Conservation (phyloP, 2,797 vertebrate species). For the Astyanax mexicanus region DNA sequence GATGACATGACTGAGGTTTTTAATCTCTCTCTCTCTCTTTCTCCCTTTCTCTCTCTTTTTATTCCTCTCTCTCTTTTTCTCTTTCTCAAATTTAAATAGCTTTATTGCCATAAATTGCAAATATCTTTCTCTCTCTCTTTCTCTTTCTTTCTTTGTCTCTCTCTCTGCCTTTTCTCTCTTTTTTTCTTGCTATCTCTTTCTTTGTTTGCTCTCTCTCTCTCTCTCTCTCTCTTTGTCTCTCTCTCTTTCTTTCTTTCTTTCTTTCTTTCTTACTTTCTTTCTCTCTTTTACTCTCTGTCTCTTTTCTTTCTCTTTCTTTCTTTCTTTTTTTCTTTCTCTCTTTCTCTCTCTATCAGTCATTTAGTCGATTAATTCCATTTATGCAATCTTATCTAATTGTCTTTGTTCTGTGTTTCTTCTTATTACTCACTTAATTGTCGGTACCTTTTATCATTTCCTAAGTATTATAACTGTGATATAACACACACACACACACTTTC, state of each 20-base stretch:
- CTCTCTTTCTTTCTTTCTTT: no score
- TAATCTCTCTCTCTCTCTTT: no score
- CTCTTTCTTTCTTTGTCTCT: no score
- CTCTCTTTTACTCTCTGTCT: no score
- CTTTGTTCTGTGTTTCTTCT: background rate
- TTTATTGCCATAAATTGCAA: no score
- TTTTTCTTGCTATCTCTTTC: no score
- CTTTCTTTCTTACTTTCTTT: no score
- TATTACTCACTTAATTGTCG: conserved; percentile 4
- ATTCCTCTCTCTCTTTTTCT: background rate
- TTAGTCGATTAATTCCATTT: background rate
- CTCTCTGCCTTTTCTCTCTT: no score
- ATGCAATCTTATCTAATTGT: background rate
- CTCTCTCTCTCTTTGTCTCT: no score
- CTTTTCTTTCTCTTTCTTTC: background rate
- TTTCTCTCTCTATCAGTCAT: background rate
- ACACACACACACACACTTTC: conserved; percentile 14
- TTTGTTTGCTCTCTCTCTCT: no score
- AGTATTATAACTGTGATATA: conserved; percentile 19
- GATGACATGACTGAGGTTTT: background rate
- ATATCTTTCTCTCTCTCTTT: no score
- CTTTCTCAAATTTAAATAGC: no score
- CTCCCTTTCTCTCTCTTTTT: background rate
- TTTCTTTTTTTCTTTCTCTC: background rate
- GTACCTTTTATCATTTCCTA: background rate